These are phyloP conservation scores for Tromatobia lineatoria DNA, from an alignment of 2,888 invertebrate species.

Conservation along the genomic window DNA sequence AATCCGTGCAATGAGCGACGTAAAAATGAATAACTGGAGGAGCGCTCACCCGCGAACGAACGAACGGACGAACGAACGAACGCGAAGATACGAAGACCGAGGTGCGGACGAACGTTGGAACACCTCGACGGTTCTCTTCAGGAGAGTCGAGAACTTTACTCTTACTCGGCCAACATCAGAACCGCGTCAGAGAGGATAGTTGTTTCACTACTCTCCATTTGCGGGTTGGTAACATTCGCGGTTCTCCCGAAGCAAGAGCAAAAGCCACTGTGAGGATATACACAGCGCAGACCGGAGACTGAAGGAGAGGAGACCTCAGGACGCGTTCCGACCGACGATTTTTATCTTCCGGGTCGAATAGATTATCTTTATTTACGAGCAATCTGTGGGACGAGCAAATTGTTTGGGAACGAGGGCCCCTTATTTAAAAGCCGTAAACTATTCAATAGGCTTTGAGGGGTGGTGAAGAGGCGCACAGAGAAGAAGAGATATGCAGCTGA, in stretches of 20 bases:
- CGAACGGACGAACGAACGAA: slow-evolving; percentile 74
- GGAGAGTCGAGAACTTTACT: background rate
- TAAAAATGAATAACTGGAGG: slow-evolving; percentile 85
- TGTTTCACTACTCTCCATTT: slow-evolving; percentile 50
- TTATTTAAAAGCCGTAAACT: slow-evolving; percentile 85
- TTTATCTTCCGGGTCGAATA: slow-evolving; percentile 85
- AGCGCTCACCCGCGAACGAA: slow-evolving; percentile 81
- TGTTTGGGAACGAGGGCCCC: slow-evolving; percentile 83
- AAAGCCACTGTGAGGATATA: slow-evolving; percentile 45
- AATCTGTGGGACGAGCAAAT: slow-evolving; percentile 84
- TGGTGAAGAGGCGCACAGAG: slow-evolving; percentile 50
- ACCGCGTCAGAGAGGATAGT: slow-evolving; percentile 30
- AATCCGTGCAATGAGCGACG: slow-evolving; percentile 83
- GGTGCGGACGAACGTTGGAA: slow-evolving; percentile 64
- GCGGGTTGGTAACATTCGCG: slow-evolving; percentile 56
- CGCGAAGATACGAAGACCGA: slow-evolving; percentile 52
- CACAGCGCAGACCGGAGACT: slow-evolving; percentile 43
- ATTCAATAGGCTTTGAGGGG: slow-evolving; percentile 78
- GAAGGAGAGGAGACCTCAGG: slow-evolving; percentile 55
- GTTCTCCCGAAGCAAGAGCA: slow-evolving; percentile 41
- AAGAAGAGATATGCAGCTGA: slow-evolving; percentile 45
- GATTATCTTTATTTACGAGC: slow-evolving; percentile 86
- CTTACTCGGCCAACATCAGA: slow-evolving; percentile 27
- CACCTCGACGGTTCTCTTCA: slow-evolving; percentile 43
- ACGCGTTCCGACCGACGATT: slow-evolving; percentile 75